Base-by-base conservation (phyloP, 2,113 vertebrate species). In the Octodon degus region DNA sequence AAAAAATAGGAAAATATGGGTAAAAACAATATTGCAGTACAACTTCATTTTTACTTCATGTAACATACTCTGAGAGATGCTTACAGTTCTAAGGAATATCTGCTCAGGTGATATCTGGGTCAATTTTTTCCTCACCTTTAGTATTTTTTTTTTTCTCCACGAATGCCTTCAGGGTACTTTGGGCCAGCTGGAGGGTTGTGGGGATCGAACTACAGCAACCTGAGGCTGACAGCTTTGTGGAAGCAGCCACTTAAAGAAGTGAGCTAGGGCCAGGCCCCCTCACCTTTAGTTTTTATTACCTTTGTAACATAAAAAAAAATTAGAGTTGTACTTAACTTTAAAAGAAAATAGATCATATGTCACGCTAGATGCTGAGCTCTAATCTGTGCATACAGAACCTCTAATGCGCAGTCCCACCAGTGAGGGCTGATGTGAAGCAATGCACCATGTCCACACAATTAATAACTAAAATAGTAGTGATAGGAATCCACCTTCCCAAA, bases 201-300 rank as follows among this genome's bases (percentile, higher is more conserved):
- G n/a, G n/a, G n/a, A n/a, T n/a, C n/a, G n/a, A n/a, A n/a, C n/a
- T n/a, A n/a, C n/a, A n/a, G n/a, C n/a, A n/a, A n/a, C n/a, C n/a
- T n/a, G n/a, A n/a, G n/a, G n/a, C n/a, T n/a, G n/a, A n/a, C n/a
- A n/a, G n/a, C n/a, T n/a, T n/a, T n/a, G n/a, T n/a, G n/a, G n/a
- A n/a, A n/a, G n/a, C n/a, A n/a, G n/a, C n/a, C n/a, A n/a, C n/a
- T n/a, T n/a, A n/a, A n/a, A n/a, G n/a, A n/a, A n/a, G n/a, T n/a
- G n/a, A n/a, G n/a, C n/a, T n/a, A n/a, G n/a, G n/a, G n/a, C n/a
- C n/a, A n/a, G n/a, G n/a, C n/a, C n/a, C n/a, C n/a, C n/a, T n/a
- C n/a, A n/a, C n/a, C n/a, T n/a, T n/a, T n/a, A n/a, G n/a, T 90
- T 96, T 34, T 55, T 14, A 93, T 50, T 90, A 83, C 72, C 87